These are phyloP conservation scores for Argyresthia goedartella DNA, from an alignment of 2,888 invertebrate species.

Conservation along the genomic window DNA sequence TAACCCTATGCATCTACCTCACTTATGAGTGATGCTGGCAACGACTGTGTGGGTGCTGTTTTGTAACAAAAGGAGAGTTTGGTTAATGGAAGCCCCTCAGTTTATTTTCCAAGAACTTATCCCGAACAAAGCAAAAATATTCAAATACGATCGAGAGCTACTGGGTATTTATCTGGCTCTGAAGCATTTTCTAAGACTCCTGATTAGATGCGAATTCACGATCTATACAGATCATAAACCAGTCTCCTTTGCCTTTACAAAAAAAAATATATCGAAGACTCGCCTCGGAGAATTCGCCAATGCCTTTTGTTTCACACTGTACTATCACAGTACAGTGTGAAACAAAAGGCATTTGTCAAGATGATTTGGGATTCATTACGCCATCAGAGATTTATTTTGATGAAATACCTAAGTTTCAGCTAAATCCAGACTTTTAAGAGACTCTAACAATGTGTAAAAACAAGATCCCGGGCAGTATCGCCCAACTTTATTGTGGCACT, in stretches of 20 bases:
- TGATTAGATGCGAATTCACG: not conserved
- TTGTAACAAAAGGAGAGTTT: slow-evolving; percentile 22
- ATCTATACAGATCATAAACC: not conserved
- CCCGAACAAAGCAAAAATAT: not conserved
- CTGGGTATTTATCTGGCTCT: not conserved
- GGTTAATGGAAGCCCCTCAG: slow-evolving; percentile 7
- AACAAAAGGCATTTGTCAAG: not conserved
- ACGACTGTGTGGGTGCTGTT: slow-evolving; percentile 23
- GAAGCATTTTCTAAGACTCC: not conserved
- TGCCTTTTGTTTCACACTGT: no score
- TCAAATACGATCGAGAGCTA: not conserved
- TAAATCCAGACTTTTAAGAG: not conserved
- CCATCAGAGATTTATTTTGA: not conserved
- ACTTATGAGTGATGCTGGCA: slow-evolving; percentile 19
- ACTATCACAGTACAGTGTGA: not conserved
- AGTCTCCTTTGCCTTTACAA: slow-evolving; percentile 5
- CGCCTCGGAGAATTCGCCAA: not conserved
- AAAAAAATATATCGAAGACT: not conserved
- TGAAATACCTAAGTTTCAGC: not conserved
- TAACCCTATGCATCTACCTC: not conserved
- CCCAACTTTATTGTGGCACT: slow-evolving; percentile 6
- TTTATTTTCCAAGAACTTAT: slow-evolving; percentile 8
- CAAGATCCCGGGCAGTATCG: no score
- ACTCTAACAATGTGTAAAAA: not conserved
- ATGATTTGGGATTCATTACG: no score